phyloP scores from a whole-genome alignment of 2,888 invertebrate species.

The Germaria angustata region DNA sequence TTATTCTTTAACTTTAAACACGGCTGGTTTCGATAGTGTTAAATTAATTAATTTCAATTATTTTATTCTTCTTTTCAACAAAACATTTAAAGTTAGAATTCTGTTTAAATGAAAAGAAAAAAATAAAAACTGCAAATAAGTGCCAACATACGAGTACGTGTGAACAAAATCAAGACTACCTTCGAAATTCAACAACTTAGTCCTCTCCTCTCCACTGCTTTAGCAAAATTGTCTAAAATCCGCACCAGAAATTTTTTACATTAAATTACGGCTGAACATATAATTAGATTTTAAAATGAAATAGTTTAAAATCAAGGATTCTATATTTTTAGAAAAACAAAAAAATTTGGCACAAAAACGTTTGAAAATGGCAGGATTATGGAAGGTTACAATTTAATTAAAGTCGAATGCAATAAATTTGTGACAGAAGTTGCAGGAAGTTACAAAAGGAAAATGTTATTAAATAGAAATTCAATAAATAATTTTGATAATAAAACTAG shows the following conservation, averaged over 20 bases:
- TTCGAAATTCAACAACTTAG: neutral
- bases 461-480: too few relatives aligned
- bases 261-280: slow-evolving; percentile 52
- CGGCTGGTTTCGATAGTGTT: slow-evolving; percentile 13
- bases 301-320: slow-evolving; percentile 27
- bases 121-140: neutral
- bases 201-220: neutral
- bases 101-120: neutral
- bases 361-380: neutral
- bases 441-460: too few relatives aligned
- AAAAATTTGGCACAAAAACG: neutral
- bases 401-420: neutral
- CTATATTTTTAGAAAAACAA: neutral
- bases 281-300: slow-evolving; percentile 61
- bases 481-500: too few relatives aligned
- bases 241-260: slow-evolving; percentile 33
- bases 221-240: slow-evolving; percentile 6
- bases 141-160: slow-evolving; percentile 39
- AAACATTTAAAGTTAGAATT: neutral
- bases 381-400: slow-evolving; percentile 29
- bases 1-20: too few relatives aligned
- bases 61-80: slow-evolving; percentile 9
- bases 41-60: slow-evolving; percentile 6
- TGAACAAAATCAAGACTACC: slow-evolving; percentile 33
- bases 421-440: too few relatives aligned